phyloP scores from a whole-genome alignment of 2,797 vertebrate genomes.

The Pangasius sanitwongsei region DNA sequence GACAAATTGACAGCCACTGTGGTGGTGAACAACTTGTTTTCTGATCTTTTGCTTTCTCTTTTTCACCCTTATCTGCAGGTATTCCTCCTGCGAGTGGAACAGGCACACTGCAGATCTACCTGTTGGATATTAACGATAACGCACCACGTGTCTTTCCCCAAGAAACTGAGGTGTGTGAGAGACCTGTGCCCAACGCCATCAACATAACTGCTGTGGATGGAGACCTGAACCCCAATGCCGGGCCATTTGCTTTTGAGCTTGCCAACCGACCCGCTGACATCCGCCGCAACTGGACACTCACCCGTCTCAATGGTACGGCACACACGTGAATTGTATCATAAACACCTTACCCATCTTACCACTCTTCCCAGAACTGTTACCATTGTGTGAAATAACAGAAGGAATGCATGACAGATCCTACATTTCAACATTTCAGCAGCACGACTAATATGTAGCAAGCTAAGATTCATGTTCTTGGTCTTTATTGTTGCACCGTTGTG shows the following conservation, averaged over 20 bases:
- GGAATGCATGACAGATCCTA: neutral
- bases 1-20: neutral
- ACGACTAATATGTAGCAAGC: neutral
- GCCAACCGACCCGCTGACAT: constrained; percentile 80
- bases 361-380: neutral
- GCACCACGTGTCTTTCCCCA: constrained; percentile 90
- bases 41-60: neutral
- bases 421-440: neutral
- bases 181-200: constrained; percentile 85
- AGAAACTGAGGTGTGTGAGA: constrained; percentile 93
- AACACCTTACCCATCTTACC: neutral
- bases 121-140: constrained; percentile 96
- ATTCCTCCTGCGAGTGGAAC: constrained; percentile 91
- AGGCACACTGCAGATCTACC: constrained; percentile 90
- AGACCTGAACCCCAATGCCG: constrained; percentile 90
- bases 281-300: constrained; percentile 93
- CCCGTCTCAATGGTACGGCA: constrained; percentile 82
- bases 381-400: neutral
- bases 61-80: constrained; percentile 69
- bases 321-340: neutral
- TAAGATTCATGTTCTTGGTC: neutral
- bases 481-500: neutral
- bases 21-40: neutral
- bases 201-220: constrained; percentile 94
- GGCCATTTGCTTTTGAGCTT: constrained; percentile 93